These are phyloP conservation scores for Meloe dianella DNA, from an alignment of 2,888 invertebrate genomes.

Conservation along the genomic window DNA sequence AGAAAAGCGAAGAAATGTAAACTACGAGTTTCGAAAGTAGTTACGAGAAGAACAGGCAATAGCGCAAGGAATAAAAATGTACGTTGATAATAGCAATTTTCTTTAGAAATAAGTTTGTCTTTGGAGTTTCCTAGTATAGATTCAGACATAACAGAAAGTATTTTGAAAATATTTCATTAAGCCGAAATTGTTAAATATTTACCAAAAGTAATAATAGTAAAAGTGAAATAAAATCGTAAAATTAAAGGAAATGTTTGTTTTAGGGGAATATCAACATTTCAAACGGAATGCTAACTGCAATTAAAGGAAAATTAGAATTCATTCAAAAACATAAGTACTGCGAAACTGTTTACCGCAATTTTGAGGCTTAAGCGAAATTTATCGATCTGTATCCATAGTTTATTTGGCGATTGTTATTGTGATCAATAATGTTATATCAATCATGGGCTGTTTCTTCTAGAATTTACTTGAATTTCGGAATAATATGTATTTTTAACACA, in stretches of 20 bases:
- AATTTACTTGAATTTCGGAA: too few species aligned
- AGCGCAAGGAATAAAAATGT: neutral
- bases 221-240: neutral
- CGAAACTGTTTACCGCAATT: neutral
- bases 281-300: neutral
- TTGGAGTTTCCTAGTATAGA: neutral
- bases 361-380: neutral
- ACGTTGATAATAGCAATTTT: neutral
- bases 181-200: neutral
- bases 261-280: neutral
- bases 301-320: neutral
- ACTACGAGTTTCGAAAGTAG: neutral
- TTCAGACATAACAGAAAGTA: neutral
- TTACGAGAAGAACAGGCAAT: neutral
- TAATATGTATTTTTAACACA: neutral
- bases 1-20: neutral
- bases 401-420: too few species aligned
- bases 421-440: too few species aligned
- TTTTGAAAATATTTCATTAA: neutral
- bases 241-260: neutral
- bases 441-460: too few species aligned
- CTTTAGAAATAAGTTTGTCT: neutral
- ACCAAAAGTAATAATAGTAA: neutral
- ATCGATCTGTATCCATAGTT: too few species aligned
- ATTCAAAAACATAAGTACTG: neutral